A percentile compares a stretch with the other conserved stretches of the same genome.
These are phyloP conservation scores for Bombus sibiricus DNA, from an alignment of 1,140 invertebrate genomes.

Conservation along the genomic window DNA sequence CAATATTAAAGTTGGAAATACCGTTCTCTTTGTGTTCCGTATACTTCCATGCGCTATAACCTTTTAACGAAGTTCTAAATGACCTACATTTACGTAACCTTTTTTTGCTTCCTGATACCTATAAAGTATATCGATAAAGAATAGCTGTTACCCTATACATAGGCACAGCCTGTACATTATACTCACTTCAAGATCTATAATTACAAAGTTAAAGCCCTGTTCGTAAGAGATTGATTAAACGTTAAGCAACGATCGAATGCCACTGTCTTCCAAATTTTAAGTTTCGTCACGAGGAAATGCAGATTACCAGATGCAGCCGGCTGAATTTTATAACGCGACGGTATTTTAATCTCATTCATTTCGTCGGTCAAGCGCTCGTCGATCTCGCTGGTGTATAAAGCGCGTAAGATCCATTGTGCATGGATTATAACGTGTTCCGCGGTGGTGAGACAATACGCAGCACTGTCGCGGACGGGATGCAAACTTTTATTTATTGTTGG, in stretches of 20 bases:
- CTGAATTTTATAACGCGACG: not conserved
- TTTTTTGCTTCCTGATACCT: no score
- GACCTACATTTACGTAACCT: no score
- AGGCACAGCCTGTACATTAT: no score
- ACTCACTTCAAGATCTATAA: not conserved
- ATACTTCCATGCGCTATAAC: no score
- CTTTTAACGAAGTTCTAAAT: no score
- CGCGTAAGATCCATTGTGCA: slow-evolving; percentile 1
- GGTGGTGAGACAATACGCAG: slow-evolving; percentile 12
- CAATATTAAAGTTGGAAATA: no score
- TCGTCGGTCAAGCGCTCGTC: not conserved
- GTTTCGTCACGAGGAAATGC: not conserved
- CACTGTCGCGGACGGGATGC: not conserved
- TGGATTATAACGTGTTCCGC: slow-evolving; percentile 4
- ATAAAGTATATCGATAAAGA: not conserved
- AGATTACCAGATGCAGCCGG: not conserved
- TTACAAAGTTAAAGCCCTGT: not conserved
- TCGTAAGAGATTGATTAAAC: not conserved
- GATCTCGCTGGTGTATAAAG: not conserved
- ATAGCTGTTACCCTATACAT: not conserved
- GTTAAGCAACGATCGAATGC: no score
- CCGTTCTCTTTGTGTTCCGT: no score
- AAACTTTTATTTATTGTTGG: slow-evolving; percentile 47
- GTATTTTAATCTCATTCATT: slow-evolving; percentile 17
- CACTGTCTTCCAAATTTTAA: not conserved